These are phyloP conservation scores for Gephyroberyx darwinii DNA, from an alignment of 2,797 vertebrate species.

Conservation along the genomic window DNA sequence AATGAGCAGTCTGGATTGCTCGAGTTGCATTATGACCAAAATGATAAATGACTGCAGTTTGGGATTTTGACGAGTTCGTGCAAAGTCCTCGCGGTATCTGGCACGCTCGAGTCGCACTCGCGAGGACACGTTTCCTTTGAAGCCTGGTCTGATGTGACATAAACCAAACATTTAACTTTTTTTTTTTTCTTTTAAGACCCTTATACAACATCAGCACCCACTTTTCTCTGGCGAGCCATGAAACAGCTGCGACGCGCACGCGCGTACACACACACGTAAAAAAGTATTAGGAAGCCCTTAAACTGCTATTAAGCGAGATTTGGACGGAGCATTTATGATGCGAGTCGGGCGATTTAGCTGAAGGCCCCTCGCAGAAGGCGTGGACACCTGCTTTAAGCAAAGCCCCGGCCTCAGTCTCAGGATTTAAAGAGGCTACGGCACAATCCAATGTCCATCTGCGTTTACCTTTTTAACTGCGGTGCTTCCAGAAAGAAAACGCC, in stretches of 20 bases:
- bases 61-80: constrained; percentile 50
- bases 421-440: constrained; percentile 50
- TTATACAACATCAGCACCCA: constrained; percentile 44
- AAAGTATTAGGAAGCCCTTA: constrained; percentile 42
- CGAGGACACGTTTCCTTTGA: constrained; percentile 38
- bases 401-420: constrained; percentile 42
- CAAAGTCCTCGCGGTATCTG: constrained; percentile 54
- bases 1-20: constrained; percentile 57
- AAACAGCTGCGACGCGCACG: constrained; percentile 67
- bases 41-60: constrained; percentile 60
- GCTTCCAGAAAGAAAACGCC: constrained; percentile 18
- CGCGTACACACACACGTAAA: not conserved
- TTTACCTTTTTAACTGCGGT: constrained; percentile 28
- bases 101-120: constrained; percentile 39
- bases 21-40: constrained; percentile 24
- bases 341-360: constrained; percentile 55
- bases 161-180: constrained; percentile 53
- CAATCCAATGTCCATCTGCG: constrained; percentile 39
- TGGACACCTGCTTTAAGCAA: constrained; percentile 68
- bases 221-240: constrained; percentile 45
- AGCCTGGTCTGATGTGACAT: constrained; percentile 43
- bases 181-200: constrained; percentile 32
- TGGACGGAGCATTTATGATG: constrained; percentile 47
- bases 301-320: constrained; percentile 50
- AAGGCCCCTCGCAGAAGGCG: constrained; percentile 42